Evolutionary conservation across 2,797 vertebrate genomes (phyloP).

Genomic region (Clarias laeviceps): DNA sequence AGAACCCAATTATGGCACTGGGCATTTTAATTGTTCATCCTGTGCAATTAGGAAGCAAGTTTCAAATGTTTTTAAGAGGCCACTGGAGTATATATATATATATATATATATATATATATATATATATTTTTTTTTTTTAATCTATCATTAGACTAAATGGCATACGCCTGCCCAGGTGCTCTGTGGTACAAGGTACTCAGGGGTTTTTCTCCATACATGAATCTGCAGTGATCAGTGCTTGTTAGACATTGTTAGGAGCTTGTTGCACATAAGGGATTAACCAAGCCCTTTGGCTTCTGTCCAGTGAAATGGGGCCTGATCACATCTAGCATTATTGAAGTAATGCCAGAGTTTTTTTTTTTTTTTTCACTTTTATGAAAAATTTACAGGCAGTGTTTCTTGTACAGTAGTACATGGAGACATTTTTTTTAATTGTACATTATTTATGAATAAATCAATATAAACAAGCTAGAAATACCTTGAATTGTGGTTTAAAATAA

Average conservation of each 20-base stretch:
- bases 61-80: conserved; percentile 72
- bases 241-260: conserved; percentile 23
- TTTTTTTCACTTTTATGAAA: not conserved
- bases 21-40: conserved; percentile 68
- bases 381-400: not conserved
- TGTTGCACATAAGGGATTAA: conserved; percentile 31
- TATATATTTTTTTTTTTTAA: conserved; percentile 64
- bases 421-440: no score
- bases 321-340: not conserved
- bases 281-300: conserved; percentile 28
- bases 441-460: not conserved
- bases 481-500: not conserved
- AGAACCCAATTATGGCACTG: conserved; percentile 75
- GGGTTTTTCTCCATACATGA: conserved; percentile 67
- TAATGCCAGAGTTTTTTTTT: not conserved
- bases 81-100: conserved; percentile 68
- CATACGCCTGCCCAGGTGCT: conserved; percentile 72
- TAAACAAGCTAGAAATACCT: not conserved
- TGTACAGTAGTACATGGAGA: not conserved
- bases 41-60: conserved; percentile 72
- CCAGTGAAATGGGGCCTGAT: not conserved
- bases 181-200: conserved; percentile 63
- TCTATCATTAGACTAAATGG: conserved; percentile 74
- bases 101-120: conserved; percentile 55
- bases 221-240: conserved; percentile 39